Evolutionary conservation across 1,140 invertebrate genomes (phyloP), one percentile per base, ranked within the genome.

Genomic region (Leptinotarsa texana): DNA sequence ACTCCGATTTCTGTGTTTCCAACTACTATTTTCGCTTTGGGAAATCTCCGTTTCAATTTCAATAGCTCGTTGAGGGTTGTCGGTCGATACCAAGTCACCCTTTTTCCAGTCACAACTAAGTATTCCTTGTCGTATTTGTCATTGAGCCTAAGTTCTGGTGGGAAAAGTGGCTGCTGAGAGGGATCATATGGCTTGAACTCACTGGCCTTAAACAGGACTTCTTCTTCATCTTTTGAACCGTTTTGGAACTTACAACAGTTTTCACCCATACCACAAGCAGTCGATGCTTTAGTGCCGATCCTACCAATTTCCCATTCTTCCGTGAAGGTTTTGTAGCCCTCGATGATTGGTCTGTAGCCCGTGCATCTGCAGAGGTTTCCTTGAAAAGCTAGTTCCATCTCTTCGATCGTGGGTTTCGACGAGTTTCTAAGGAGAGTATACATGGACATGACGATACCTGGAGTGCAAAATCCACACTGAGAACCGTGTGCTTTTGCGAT

Each of bases 391-490:
- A 92, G 88, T 87, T 96, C 94, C 80, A 97, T 85, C 77, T 96
- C 91, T 22, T 91, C 86, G 88, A 91, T 92, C 61, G 86, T 87
- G 0, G 92, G 91, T 82, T 90, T 89, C 4, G 87, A 85, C 15
- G 84, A 86, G 74, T 89, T 92, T 76, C 95, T 87, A 0, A 97
- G 84, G 24, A 96, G 85, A 1, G 93, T 89, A 80, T 97, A 97
- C 95, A 97, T 97, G 3, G 95, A 96, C 96, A 97, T 97, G 0
- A 97, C 94, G 70, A 97, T 96, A n/a, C 95, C 95, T 3, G 95
- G 95, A 4, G 95, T 96, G 79, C 95, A 96, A 84, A 96, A 97
- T 6, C 95, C 95, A 83, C 95, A 97, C 86, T 97, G 95, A 0
- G 94, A 95, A 0, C 95, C 95, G 81, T 97, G 95, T 4, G 93